Conservation (phyloP, 2,113 vertebrate genomes). For the Pseudorectes ferrugineus region DNA sequence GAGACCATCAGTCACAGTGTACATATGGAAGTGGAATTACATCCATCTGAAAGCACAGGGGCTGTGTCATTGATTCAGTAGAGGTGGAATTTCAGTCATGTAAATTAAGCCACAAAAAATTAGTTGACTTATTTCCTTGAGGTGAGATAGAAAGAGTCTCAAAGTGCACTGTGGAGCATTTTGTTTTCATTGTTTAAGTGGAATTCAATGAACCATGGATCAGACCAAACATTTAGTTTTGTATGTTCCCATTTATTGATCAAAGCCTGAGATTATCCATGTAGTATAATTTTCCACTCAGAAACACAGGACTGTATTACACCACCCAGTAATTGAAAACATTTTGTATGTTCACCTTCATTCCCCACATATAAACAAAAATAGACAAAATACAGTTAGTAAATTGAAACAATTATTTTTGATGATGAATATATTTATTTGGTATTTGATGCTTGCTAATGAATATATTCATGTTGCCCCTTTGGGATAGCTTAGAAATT, state of each 20-base stretch:
- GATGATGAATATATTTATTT: neutral
- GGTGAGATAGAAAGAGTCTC: neutral
- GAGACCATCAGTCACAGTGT: neutral
- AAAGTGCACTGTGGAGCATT: neutral
- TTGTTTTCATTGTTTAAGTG: neutral
- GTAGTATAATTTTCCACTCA: neutral
- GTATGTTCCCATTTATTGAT: neutral
- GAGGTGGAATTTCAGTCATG: neutral
- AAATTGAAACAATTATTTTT: neutral
- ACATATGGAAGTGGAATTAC: neutral
- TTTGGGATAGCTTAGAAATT: conserved; percentile 5
- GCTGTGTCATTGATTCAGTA: neutral
- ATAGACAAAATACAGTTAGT: neutral
- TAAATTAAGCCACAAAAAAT: neutral
- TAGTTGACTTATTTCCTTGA: neutral
- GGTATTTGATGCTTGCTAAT: neutral
- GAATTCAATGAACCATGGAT: neutral
- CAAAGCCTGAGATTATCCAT: neutral
- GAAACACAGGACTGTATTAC: neutral
- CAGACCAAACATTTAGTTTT: neutral
- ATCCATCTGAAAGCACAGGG: neutral
- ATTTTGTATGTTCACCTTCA: neutral
- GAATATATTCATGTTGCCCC: neutral
- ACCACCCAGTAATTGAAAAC: neutral
- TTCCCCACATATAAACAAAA: neutral